Conservation (phyloP, 1,140 invertebrate species). For the Drosophila kikkawai region DNA sequence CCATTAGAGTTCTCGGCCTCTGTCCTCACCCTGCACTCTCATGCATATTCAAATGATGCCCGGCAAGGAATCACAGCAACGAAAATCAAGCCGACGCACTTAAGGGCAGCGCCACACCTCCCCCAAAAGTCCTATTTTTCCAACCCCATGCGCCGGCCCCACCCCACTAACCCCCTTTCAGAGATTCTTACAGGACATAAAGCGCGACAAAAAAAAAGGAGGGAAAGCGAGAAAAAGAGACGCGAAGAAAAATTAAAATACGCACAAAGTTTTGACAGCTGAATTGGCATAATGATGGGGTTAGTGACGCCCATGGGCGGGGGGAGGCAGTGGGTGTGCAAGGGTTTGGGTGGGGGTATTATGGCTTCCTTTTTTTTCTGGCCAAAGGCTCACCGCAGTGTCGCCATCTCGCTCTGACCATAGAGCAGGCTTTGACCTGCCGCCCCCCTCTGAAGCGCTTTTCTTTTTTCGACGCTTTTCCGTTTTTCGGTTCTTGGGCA, state of each 20-base stretch:
- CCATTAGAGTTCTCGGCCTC: not conserved
- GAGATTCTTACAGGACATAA: slow-evolving; percentile 63
- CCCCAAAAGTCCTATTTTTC: not conserved
- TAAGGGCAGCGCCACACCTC: slow-evolving; percentile 49
- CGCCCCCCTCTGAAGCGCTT: slow-evolving; percentile 1
- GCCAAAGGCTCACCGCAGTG: slow-evolving; percentile 45
- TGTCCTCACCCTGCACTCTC: slow-evolving; percentile 28
- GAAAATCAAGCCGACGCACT: slow-evolving; percentile 78
- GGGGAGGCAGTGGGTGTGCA: not conserved
- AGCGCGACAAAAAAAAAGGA: slow-evolving; percentile 59
- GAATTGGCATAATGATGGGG: slow-evolving; percentile 83
- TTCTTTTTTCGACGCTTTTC: slow-evolving; percentile 7
- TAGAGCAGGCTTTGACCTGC: not conserved
- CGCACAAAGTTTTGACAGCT: slow-evolving; percentile 83
- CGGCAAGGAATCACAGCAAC: slow-evolving; percentile 67
- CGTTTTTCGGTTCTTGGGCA: slow-evolving; percentile 16
- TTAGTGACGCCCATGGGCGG: slow-evolving; percentile 53
- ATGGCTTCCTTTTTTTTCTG: not conserved
- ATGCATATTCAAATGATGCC: slow-evolving; percentile 78
- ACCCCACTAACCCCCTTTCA: not conserved
- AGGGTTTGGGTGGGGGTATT: not conserved
- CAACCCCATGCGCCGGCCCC: too few relatives aligned
- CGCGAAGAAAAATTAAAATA: slow-evolving; percentile 78
- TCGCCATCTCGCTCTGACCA: slow-evolving; percentile 21
- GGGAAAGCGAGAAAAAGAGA: slow-evolving; percentile 35